Percentiles rank a stretch among this genome's conserved stretches.
phyloP scores from a whole-genome alignment of 2,113 vertebrate genomes.

The Lichenostomus cassidix region DNA sequence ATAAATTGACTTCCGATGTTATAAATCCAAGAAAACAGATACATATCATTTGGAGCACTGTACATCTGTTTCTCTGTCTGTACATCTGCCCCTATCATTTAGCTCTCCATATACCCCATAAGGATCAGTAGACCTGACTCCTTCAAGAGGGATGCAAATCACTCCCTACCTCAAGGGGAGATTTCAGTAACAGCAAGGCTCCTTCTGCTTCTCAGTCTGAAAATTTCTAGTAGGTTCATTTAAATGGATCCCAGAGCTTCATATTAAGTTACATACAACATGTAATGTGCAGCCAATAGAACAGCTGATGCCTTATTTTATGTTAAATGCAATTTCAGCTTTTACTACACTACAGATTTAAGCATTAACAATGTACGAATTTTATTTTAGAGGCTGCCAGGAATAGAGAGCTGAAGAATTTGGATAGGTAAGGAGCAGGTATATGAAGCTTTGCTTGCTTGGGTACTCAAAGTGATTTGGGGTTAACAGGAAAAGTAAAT shows the following conservation, averaged over 20 bases:
- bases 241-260: neutral
- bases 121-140: neutral
- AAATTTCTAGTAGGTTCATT: neutral
- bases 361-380: neutral
- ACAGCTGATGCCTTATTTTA: neutral
- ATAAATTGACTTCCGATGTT: neutral
- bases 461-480: neutral
- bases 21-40: neutral
- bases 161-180: neutral
- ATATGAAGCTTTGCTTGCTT: neutral
- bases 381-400: neutral
- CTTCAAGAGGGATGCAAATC: neutral
- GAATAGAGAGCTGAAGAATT: neutral
- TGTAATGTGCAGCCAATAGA: neutral
- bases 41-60: neutral
- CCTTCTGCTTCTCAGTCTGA: neutral
- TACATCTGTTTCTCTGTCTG: neutral
- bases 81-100: neutral
- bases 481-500: neutral
- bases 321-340: neutral
- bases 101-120: neutral
- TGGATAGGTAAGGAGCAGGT: neutral
- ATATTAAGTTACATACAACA: neutral
- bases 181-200: neutral
- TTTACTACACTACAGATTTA: neutral